Percentiles rank a stretch among this genome's conserved stretches.
phyloP scores from a whole-genome alignment of 2,888 invertebrate species.

The Zygothrica quintamaculata region DNA sequence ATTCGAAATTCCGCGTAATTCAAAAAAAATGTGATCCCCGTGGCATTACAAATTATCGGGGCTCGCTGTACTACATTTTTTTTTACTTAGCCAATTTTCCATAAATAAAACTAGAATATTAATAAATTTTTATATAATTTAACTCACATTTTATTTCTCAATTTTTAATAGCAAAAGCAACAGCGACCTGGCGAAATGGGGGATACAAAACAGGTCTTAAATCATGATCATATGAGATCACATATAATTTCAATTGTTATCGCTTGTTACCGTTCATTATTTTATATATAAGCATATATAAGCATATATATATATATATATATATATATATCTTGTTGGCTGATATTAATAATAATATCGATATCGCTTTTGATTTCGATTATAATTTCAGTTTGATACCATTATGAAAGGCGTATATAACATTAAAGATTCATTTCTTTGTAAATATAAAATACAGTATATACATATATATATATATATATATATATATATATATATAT shows the following conservation, averaged over 20 bases:
- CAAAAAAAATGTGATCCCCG: no score
- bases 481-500: no score
- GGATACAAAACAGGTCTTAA: slow-evolving; percentile 88
- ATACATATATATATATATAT: no score
- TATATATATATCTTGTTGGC: no score
- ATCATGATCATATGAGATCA: slow-evolving; percentile 56
- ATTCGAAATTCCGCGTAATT: no score
- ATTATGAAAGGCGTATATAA: slow-evolving; percentile 1
- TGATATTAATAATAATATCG: no score
- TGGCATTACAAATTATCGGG: no score
- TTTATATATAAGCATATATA: slow-evolving; percentile 32
- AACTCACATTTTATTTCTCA: slow-evolving; percentile 43
- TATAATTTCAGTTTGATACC: neutral
- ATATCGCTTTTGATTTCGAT: neutral
- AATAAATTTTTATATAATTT: slow-evolving; percentile 23
- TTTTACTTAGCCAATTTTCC: no score
- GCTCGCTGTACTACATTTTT: no score
- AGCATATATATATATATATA: slow-evolving; percentile 13
- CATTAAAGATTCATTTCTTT: neutral
- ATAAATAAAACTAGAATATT: no score
- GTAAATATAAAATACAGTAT: neutral
- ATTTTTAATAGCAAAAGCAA: slow-evolving; percentile 87
- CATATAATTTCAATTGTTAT: slow-evolving; percentile 43
- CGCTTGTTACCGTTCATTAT: slow-evolving; percentile 77
- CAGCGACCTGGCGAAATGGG: slow-evolving; percentile 93